Evolutionary conservation across 2,888 invertebrate species (phyloP).

Genomic region (Calameuta pallipes): DNA sequence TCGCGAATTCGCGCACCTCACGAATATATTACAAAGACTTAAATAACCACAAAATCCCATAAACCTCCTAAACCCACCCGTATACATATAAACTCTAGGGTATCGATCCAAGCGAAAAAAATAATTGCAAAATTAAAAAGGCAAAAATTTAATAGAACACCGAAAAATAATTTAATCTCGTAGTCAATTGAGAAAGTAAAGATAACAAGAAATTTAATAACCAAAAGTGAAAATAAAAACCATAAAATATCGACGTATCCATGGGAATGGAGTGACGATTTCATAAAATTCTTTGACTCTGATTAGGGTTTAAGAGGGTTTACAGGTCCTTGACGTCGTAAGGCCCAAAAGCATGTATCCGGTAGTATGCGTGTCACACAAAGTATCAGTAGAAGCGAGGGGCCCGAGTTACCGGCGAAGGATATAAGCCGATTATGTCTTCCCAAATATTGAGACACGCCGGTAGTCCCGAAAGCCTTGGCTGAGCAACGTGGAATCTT

Average conservation of each 20-base stretch:
- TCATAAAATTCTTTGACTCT: neutral
- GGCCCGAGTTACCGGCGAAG: conserved; percentile 34
- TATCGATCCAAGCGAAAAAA: neutral
- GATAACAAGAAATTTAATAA: neutral
- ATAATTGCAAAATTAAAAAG: neutral
- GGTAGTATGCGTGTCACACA: neutral
- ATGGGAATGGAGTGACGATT: neutral
- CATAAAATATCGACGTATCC: neutral
- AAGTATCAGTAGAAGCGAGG: neutral
- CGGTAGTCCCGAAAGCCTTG: conserved; percentile 2
- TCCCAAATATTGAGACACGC: conserved; percentile 58
- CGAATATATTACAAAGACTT: neutral
- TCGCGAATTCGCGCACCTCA: neutral
- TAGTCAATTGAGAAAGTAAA: neutral
- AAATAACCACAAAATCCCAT: neutral
- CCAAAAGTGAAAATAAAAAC: neutral
- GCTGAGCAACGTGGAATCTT: conserved; percentile 1
- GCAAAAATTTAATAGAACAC: too few species aligned
- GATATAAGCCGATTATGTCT: conserved; percentile 59
- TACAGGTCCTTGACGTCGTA: neutral
- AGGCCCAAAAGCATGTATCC: neutral
- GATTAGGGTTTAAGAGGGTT: neutral
- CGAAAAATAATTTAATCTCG: neutral
- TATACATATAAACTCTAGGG: neutral
- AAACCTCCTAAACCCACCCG: neutral